Percentiles rank a stretch among this genome's conserved stretches.
phyloP scores from a whole-genome alignment of 2,113 vertebrate species.

The Chaetorhynchus papuensis region DNA sequence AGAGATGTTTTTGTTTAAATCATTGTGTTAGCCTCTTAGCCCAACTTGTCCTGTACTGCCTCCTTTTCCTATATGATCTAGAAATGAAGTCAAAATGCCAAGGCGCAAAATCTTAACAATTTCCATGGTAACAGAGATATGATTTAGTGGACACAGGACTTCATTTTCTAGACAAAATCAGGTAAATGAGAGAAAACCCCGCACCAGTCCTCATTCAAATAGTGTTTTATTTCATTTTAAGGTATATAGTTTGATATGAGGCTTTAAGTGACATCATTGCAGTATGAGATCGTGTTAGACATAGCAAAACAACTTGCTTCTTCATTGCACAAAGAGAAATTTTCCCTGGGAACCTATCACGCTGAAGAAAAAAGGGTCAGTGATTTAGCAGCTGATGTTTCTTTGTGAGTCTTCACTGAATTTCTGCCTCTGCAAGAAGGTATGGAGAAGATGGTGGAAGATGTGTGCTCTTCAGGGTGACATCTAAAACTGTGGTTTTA shows the following conservation, averaged over 20 bases:
- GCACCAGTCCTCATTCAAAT: not conserved
- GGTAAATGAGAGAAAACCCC: not conserved
- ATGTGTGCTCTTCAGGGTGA: accelerated
- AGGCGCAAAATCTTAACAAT: constrained; percentile 23
- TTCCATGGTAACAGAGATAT: not conserved
- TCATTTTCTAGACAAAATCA: not conserved
- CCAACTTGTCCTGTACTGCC: not conserved
- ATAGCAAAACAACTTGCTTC: not conserved
- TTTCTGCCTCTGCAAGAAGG: not conserved
- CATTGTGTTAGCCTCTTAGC: not conserved
- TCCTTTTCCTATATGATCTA: not conserved
- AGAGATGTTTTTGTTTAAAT: constrained; percentile 38
- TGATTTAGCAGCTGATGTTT: not conserved
- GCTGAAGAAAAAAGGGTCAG: not conserved
- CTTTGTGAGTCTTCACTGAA: not conserved
- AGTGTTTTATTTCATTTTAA: not conserved
- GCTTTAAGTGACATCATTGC: not conserved
- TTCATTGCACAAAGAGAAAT: not conserved
- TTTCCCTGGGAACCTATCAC: not conserved
- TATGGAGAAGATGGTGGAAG: not conserved
- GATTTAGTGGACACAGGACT: not conserved
- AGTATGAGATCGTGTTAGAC: not conserved
- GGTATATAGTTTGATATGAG: accelerated
- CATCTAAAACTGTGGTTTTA: not conserved
- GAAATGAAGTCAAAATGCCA: constrained; percentile 47